Percentiles rank a stretch among this genome's conserved stretches.
phyloP scores from a whole-genome alignment of 2,797 vertebrate species.

The Melopsittacus undulatus region DNA sequence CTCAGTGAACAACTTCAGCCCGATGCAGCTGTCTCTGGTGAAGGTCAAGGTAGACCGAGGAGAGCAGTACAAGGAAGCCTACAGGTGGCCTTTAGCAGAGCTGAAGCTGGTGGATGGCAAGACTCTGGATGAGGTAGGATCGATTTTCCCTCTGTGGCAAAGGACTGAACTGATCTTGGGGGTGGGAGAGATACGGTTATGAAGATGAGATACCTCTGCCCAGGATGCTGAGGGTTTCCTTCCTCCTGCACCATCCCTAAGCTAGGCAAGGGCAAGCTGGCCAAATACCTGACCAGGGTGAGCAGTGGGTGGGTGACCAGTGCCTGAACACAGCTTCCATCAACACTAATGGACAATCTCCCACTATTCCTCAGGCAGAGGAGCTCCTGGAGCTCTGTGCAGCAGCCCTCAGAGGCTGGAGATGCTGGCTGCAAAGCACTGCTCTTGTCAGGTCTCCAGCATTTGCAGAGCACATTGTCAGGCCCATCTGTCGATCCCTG shows the following conservation, averaged over 20 bases:
- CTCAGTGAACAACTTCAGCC: neutral
- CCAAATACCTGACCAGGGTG: neutral
- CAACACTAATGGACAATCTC: neutral
- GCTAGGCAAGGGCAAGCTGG: neutral
- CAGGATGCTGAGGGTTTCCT: neutral
- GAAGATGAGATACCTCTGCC: neutral
- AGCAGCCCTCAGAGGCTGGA: neutral
- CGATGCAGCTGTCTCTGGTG: slow-evolving; percentile 1
- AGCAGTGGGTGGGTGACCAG: neutral
- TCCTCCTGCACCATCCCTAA: neutral
- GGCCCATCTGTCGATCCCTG: neutral
- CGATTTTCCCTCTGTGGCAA: neutral
- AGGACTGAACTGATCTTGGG: neutral
- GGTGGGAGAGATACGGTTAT: neutral
- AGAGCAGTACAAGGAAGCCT: slow-evolving; percentile 27
- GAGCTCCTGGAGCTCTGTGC: neutral
- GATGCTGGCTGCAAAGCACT: neutral
- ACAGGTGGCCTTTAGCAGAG: slow-evolving; percentile 43
- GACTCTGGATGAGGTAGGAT: slow-evolving; percentile 22
- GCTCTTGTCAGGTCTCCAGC: neutral
- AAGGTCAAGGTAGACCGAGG: slow-evolving; percentile 42
- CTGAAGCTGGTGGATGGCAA: slow-evolving; percentile 60
- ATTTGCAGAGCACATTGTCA: neutral
- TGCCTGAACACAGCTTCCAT: neutral
- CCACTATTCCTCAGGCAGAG: neutral